A percentile compares a stretch with the other conserved stretches of the same genome.
Evolutionary conservation across 2,113 vertebrate genomes (phyloP).

Genomic region (Tympanuchus pallidicinctus): DNA sequence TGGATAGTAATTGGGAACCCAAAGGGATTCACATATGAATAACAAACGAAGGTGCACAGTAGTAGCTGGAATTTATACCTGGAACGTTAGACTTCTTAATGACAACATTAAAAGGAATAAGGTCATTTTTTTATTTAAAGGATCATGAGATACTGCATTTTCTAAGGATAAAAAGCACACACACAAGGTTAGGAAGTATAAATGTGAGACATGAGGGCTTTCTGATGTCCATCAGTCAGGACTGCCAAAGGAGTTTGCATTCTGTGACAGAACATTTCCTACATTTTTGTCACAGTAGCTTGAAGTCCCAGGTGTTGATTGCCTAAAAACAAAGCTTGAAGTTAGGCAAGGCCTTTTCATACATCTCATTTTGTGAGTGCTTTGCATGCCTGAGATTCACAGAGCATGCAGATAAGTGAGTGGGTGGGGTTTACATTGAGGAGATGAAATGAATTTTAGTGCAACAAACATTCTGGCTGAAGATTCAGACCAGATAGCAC

Average conservation of each 20-base stretch:
- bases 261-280: slow-evolving; percentile 24
- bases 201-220: background rate
- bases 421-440: background rate
- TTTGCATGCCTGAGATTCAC: background rate
- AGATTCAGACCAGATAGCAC: background rate
- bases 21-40: slow-evolving; percentile 63
- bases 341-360: background rate
- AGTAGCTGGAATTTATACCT: slow-evolving; percentile 66
- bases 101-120: slow-evolving; percentile 68
- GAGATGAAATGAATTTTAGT: background rate
- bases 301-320: background rate
- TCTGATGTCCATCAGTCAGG: slow-evolving; percentile 16
- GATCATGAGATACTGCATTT: slow-evolving; percentile 54
- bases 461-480: background rate
- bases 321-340: background rate
- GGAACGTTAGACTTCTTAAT: slow-evolving; percentile 60
- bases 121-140: slow-evolving; percentile 74
- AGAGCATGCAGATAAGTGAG: background rate
- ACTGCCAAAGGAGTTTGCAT: slow-evolving; percentile 32
- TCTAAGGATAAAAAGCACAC: slow-evolving; percentile 46
- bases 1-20: slow-evolving; percentile 72
- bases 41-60: slow-evolving; percentile 74
- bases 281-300: slow-evolving; percentile 8
- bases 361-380: background rate
- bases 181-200: slow-evolving; percentile 38